Conservation (phyloP, 37 sponge, comb jelly and placozoan species). For the Halisarca cf. caerulea region DNA sequence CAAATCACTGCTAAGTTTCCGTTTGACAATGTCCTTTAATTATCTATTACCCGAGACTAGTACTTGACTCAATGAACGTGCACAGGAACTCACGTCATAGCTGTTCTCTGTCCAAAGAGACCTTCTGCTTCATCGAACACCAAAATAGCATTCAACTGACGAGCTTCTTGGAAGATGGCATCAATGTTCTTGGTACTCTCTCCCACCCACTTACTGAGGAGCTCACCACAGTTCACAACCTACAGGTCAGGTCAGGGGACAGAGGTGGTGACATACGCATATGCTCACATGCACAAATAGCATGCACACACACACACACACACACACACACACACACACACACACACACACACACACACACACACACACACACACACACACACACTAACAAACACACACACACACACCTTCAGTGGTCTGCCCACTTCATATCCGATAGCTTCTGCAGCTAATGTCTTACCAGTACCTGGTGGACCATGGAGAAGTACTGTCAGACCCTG, state of each 20-base stretch:
- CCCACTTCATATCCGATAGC: slow-evolving; percentile 92
- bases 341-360: too few relatives aligned
- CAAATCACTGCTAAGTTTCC: too few relatives aligned
- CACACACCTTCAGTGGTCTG: slow-evolving; percentile 72
- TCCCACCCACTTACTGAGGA: slow-evolving; percentile 91
- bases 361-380: not conserved
- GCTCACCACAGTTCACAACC: slow-evolving; percentile 89
- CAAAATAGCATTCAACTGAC: slow-evolving; percentile 75
- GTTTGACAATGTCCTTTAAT: too few relatives aligned
- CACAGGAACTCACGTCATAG: not conserved
- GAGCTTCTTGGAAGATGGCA: slow-evolving; percentile 81
- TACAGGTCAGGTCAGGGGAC: not conserved
- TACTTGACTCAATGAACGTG: not conserved
- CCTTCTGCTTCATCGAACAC: slow-evolving; percentile 91
- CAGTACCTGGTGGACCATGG: slow-evolving; percentile 85
- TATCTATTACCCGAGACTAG: too few relatives aligned
- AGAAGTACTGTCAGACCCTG: slow-evolving; percentile 75
- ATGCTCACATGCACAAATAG: too few relatives aligned
- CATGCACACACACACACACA: too few relatives aligned
- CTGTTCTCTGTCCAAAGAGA: slow-evolving; percentile 75
- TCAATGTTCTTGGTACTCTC: slow-evolving; percentile 90
- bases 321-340: too few relatives aligned
- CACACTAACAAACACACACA: too few relatives aligned
- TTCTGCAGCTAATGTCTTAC: slow-evolving; percentile 79
- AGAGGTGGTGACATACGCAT: not conserved